Conservation (phyloP, 2,113 vertebrate genomes). For the Phalacrocorax brasilianus region DNA sequence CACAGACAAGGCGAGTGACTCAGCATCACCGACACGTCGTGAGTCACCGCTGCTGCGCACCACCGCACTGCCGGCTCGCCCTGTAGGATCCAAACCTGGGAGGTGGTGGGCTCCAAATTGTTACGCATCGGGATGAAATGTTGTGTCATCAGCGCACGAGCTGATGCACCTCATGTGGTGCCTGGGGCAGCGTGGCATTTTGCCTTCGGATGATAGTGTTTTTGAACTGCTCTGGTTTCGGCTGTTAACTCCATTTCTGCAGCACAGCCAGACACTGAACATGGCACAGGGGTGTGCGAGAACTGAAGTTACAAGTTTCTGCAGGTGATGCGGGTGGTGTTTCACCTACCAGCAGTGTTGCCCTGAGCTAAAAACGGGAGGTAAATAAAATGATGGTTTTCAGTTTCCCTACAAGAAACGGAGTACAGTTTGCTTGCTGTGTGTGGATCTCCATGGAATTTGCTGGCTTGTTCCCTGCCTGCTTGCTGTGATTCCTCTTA, state of each 20-base stretch:
- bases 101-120: not conserved
- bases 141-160: rapidly evolving
- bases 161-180: rapidly evolving
- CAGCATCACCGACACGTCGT: not conserved
- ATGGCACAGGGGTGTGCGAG: rapidly evolving
- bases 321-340: not conserved
- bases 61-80: not conserved
- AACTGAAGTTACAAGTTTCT: rapidly evolving
- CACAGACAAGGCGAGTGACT: not conserved
- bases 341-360: not conserved
- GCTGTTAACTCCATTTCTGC: rapidly evolving
- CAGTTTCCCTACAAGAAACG: not conserved
- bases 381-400: not conserved
- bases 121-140: not conserved
- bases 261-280: not conserved
- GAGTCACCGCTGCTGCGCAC: not conserved
- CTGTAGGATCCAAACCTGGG: not conserved
- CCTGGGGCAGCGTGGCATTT: not conserved
- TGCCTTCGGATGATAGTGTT: rapidly evolving
- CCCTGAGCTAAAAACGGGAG: not conserved
- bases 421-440: not conserved
- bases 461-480: not conserved
- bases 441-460: not conserved
- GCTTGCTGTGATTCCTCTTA: not conserved
- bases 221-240: rapidly evolving